A percentile compares a stretch with the other conserved stretches of the same genome.
phyloP scores from a whole-genome alignment of 2,797 vertebrate genomes.

The Aphelocoma californica region DNA sequence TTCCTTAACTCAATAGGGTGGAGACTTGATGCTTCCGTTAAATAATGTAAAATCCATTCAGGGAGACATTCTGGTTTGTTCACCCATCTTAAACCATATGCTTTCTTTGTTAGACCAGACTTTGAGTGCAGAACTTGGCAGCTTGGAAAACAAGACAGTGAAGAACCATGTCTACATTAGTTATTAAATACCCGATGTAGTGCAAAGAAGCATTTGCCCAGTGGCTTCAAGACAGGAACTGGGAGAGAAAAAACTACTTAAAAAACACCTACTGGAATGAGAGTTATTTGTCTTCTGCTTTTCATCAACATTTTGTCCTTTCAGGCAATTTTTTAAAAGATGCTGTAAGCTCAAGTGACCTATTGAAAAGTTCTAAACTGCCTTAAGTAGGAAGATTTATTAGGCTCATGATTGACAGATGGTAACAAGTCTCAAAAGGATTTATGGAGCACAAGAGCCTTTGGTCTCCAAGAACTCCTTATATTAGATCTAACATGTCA shows the following conservation, averaged over 20 bases:
- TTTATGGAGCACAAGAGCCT: not conserved
- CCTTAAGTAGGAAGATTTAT: conserved; percentile 44
- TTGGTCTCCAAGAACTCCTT: not conserved
- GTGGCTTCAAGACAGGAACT: not conserved
- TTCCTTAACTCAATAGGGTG: not conserved
- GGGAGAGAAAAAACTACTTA: not conserved
- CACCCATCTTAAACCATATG: not conserved
- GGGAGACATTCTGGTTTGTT: not conserved
- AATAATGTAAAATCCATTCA: not conserved
- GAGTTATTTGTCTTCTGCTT: conserved; percentile 19
- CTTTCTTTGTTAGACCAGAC: not conserved
- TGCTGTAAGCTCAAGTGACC: not conserved
- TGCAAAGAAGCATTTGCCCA: not conserved
- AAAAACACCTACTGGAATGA: not conserved
- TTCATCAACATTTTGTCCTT: conserved; percentile 17
- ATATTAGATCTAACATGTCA: not conserved
- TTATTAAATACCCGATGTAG: not conserved
- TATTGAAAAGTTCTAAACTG: conserved; percentile 49
- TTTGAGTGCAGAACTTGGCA: not conserved
- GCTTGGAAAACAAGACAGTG: not conserved
- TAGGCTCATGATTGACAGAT: conserved; percentile 25
- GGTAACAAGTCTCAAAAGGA: conserved; percentile 11
- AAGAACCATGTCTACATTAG: not conserved
- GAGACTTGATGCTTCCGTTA: not conserved
- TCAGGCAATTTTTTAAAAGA: conserved; percentile 2